These are phyloP conservation scores for Phyllostomus hastatus DNA, from an alignment of 2,113 vertebrate genomes.

Conservation along the genomic window DNA sequence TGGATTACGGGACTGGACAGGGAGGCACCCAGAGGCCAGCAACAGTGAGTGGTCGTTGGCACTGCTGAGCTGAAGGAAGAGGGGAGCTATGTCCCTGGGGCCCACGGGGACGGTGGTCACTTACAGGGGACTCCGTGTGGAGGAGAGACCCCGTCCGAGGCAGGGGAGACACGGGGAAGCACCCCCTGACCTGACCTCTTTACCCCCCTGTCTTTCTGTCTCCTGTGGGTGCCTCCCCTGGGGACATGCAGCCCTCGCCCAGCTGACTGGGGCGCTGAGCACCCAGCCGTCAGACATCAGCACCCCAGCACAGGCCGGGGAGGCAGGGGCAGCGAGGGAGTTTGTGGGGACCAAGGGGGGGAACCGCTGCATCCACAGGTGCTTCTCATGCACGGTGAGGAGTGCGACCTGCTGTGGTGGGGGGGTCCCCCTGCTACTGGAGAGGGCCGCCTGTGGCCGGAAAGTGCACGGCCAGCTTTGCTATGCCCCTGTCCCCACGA, in stretches of 20 bases:
- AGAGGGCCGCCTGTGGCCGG: accelerated
- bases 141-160: neutral
- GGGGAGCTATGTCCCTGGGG: accelerated
- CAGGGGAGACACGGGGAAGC: neutral
- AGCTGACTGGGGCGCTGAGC: too few relatives aligned
- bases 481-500: neutral
- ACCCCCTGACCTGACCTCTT: accelerated
- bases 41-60: neutral
- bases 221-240: accelerated
- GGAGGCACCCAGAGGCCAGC: neutral
- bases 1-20: neutral
- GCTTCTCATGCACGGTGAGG: neutral
- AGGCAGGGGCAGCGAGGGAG: neutral
- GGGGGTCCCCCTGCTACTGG: accelerated
- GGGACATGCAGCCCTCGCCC: too few relatives aligned
- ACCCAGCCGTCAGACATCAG: accelerated
- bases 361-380: neutral
- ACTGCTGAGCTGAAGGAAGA: accelerated
- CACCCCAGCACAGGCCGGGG: neutral
- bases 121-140: accelerated
- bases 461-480: neutral
- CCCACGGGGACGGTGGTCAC: too few relatives aligned
- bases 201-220: too few relatives aligned
- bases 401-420: accelerated
- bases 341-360: neutral